Evolutionary conservation across 2,888 invertebrate genomes (phyloP).

Genomic region (Drosophila kokeensis): DNA sequence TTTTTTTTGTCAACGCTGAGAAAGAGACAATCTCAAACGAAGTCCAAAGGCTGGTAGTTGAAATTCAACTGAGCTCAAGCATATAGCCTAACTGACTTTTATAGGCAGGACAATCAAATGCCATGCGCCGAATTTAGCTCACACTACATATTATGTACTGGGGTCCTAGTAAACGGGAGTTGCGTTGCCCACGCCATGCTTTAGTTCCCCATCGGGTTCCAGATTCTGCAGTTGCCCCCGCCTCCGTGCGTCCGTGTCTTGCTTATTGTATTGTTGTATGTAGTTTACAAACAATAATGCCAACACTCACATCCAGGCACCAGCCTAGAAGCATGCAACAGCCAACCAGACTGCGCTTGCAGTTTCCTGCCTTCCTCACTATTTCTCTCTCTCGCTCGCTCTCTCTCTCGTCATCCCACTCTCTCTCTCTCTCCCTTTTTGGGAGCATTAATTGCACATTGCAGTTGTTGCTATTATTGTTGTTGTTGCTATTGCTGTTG

Average conservation of each 20-base stretch:
- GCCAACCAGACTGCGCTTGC: slow-evolving; percentile 74
- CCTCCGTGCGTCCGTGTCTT: slow-evolving; percentile 46
- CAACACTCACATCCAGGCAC: slow-evolving; percentile 67
- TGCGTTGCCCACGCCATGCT: slow-evolving; percentile 11
- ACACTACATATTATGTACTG: slow-evolving; percentile 54
- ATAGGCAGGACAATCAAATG: slow-evolving; percentile 74
- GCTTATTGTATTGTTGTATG: slow-evolving; percentile 81
- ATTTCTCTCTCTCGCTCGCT: slow-evolving; percentile 14
- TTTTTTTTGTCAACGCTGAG: slow-evolving; percentile 20
- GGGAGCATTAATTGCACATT: slow-evolving; percentile 81
- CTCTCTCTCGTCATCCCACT: slow-evolving; percentile 5
- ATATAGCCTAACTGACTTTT: slow-evolving; percentile 78
- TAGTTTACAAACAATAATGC: slow-evolving; percentile 81
- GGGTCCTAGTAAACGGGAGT: slow-evolving; percentile 29
- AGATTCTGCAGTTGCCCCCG: slow-evolving; percentile 24
- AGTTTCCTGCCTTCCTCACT: slow-evolving; percentile 32
- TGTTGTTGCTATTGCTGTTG: slow-evolving; percentile 45
- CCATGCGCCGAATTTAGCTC: slow-evolving; percentile 71
- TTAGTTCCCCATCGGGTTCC: slow-evolving; percentile 7
- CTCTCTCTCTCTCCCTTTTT: slow-evolving; percentile 10
- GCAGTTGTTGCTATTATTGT: slow-evolving; percentile 31
- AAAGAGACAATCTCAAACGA: slow-evolving; percentile 46
- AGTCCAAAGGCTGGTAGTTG: slow-evolving; percentile 75
- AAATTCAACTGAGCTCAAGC: slow-evolving; percentile 74
- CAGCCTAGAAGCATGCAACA: slow-evolving; percentile 73